These are phyloP conservation scores for Xenentodon cancila DNA, from an alignment of 2,797 vertebrate species.

Conservation along the genomic window DNA sequence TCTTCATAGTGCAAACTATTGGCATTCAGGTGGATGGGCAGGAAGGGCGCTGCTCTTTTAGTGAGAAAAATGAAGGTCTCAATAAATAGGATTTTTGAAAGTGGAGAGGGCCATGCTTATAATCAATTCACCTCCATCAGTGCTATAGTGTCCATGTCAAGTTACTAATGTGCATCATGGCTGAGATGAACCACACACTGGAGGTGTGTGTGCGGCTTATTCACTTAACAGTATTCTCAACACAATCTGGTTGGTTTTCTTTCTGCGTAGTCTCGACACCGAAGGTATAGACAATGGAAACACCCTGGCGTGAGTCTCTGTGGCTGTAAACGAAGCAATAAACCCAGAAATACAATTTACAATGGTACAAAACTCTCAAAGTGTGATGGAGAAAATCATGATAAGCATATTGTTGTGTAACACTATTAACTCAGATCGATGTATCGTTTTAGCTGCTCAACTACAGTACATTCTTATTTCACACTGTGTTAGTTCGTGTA, in stretches of 20 bases:
- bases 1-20: constrained; percentile 3
- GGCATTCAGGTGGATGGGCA: background rate
- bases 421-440: background rate
- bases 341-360: background rate
- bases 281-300: constrained; percentile 1
- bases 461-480: constrained; percentile 1
- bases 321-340: constrained; percentile 2
- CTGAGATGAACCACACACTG: background rate
- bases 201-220: constrained; percentile 10
- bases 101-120: background rate
- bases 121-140: background rate
- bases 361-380: background rate
- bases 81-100: background rate
- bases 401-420: background rate
- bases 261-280: background rate
- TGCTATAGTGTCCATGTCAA: too few relatives aligned
- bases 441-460: background rate
- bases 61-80: background rate
- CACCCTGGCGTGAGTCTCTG: background rate
- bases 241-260: constrained; percentile 7
- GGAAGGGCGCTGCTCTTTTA: background rate
- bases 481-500: background rate
- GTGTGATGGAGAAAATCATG: background rate
- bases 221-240: background rate
- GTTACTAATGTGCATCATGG: background rate